These are phyloP conservation scores for Mythimna pallens DNA, from an alignment of 2,888 invertebrate species.

Conservation along the genomic window DNA sequence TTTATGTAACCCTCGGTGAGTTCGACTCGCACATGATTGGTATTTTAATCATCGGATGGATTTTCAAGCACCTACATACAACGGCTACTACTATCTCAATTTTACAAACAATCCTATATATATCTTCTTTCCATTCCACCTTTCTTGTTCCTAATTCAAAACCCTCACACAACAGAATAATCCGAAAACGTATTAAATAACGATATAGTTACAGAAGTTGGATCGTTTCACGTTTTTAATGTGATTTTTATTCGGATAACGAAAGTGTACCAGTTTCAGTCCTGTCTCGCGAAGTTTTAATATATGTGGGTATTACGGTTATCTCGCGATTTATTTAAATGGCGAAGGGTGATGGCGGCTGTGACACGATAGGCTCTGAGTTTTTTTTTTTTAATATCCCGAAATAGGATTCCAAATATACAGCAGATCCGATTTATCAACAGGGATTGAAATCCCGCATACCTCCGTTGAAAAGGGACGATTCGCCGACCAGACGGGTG, in stretches of 20 bases:
- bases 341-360: slow-evolving; percentile 26
- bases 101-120: neutral
- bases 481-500: no score
- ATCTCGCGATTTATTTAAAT: slow-evolving; percentile 62
- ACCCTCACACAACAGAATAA: slow-evolving; percentile 23
- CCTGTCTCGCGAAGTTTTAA: slow-evolving; percentile 57
- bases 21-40: no score
- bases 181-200: slow-evolving; percentile 55
- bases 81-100: neutral
- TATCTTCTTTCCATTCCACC: neutral
- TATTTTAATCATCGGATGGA: no score
- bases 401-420: neutral
- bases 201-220: slow-evolving; percentile 62
- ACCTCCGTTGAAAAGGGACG: no score
- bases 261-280: slow-evolving; percentile 45
- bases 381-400: slow-evolving; percentile 2
- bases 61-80: no score
- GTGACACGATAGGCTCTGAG: slow-evolving; percentile 12
- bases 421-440: neutral
- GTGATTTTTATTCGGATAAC: slow-evolving; percentile 66
- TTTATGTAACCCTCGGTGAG: no score
- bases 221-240: slow-evolving; percentile 61
- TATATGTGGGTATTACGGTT: slow-evolving; percentile 58
- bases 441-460: no score
- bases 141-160: slow-evolving; percentile 13